Evolutionary conservation across 2,888 invertebrate species (phyloP), one percentile per base, ranked within the genome.

Genomic region (Merodon equestris): DNA sequence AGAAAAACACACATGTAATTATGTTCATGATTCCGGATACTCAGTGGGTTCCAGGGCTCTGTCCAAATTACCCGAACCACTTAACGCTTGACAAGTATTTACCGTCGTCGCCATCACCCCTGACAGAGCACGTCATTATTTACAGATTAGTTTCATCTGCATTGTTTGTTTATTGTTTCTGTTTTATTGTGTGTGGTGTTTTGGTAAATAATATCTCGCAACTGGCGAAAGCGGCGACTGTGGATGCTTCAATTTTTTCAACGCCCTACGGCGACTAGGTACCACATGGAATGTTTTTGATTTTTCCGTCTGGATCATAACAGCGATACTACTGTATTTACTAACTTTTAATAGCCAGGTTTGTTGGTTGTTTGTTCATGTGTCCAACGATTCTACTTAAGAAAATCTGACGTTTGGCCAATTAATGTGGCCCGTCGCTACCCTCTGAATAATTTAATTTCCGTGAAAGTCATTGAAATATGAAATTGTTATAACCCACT

Each of bases 1-100:
- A 81, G 58, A 82, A 76, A 57, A 81, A 79, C 66, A 68, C 67
- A 79, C 79, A 79, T 79, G 79, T 79, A 79, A 79, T 79, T 79
- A 79, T 70, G 63, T 74, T 70, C 64, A 79, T 79, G 79, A 79
- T 74, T 63, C 68, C 51, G 54, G 42, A 27, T 38, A 51, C 27
- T 76, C 54, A 57, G 61, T 73, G 60, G 44, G 60, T 51, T 61
- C 27, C 27, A 27, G 2, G 27, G 27, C 2, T 27, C 53, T 57
- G 66, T 67, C 14, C 45, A 77, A 77, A 74, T 79, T 70, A 70
- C 58, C 64, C 79, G 54, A 79, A 74, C 68, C 79, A 79, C 74
- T 79, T 79, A 82, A 54, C 64, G 56, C 64, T 75, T 60, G 60
- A 57, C 67, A 66, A 71, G 75, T 53, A 75, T 72, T 58, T 76